A percentile compares a stretch with the other conserved stretches of the same genome.
Evolutionary conservation across 1,140 invertebrate genomes (phyloP).

Genomic region (Euura lappo): DNA sequence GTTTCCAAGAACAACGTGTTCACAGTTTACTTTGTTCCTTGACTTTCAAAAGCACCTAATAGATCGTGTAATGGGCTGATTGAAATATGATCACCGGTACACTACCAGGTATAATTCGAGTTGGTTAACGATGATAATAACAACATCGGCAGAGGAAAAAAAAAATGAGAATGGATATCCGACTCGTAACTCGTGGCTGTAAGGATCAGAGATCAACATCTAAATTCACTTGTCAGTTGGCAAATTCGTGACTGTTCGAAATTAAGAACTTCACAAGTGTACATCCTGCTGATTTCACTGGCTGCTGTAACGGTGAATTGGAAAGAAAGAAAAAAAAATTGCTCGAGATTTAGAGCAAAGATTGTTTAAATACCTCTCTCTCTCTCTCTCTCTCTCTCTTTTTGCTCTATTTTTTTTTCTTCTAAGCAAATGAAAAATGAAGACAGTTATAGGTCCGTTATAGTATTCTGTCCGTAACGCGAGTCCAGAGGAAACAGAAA

Average conservation of each 20-base stretch:
- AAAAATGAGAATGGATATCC: neutral
- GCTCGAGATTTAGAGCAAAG: neutral
- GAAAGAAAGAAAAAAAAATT: neutral
- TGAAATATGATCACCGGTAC: too few relatives aligned
- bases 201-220: neutral
- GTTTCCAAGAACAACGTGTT: too few relatives aligned
- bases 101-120: too few relatives aligned
- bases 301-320: neutral
- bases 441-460: neutral
- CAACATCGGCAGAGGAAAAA: too few relatives aligned
- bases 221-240: neutral
- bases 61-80: neutral
- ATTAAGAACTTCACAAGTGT: neutral
- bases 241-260: neutral
- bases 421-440: slow-evolving; percentile 3
- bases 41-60: neutral
- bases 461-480: neutral
- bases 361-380: neutral
- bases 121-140: too few relatives aligned
- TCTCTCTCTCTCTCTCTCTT: neutral
- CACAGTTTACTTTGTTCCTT: neutral
- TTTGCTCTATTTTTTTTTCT: neutral
- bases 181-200: neutral
- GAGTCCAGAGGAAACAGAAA: neutral
- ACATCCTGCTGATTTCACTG: neutral